Percentiles rank a stretch among this genome's conserved stretches.
Evolutionary conservation across 2,113 vertebrate genomes (phyloP).

Genomic region (Chionomys nivalis): DNA sequence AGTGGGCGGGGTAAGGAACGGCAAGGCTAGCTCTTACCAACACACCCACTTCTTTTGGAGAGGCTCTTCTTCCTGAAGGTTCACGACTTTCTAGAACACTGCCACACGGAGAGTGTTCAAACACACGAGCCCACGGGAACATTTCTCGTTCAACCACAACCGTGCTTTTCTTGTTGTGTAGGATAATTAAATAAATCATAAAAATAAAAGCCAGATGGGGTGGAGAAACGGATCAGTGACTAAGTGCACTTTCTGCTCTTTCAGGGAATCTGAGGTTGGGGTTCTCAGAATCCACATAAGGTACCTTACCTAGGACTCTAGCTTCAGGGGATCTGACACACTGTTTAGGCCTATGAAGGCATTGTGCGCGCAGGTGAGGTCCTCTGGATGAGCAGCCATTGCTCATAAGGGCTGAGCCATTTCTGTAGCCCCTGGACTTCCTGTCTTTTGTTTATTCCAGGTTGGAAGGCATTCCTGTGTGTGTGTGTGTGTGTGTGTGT

Average conservation of each 20-base stretch:
- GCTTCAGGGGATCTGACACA: not conserved
- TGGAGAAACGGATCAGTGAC: not conserved
- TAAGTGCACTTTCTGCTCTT: not conserved
- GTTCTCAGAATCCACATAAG: not conserved
- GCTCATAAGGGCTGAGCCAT: not conserved
- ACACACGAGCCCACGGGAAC: too few relatives aligned
- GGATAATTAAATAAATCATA: not conserved
- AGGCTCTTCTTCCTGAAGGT: not conserved
- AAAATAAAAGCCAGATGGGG: not conserved
- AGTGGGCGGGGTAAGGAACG: not conserved
- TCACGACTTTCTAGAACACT: not conserved
- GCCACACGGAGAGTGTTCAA: not conserved
- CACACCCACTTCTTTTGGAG: not conserved
- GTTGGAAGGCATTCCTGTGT: not conserved
- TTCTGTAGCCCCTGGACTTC: not conserved
- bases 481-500: not conserved
- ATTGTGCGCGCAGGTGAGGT: not conserved
- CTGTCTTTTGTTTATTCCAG: not conserved
- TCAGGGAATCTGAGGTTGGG: not conserved
- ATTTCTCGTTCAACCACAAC: not conserved
- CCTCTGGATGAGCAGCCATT: not conserved
- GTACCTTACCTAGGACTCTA: not conserved
- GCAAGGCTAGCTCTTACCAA: too few relatives aligned
- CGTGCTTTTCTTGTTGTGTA: not conserved
- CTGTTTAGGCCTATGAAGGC: not conserved